These are phyloP conservation scores for Microcebus jonahi DNA, from an alignment of 2,113 vertebrate genomes.

Conservation along the genomic window DNA sequence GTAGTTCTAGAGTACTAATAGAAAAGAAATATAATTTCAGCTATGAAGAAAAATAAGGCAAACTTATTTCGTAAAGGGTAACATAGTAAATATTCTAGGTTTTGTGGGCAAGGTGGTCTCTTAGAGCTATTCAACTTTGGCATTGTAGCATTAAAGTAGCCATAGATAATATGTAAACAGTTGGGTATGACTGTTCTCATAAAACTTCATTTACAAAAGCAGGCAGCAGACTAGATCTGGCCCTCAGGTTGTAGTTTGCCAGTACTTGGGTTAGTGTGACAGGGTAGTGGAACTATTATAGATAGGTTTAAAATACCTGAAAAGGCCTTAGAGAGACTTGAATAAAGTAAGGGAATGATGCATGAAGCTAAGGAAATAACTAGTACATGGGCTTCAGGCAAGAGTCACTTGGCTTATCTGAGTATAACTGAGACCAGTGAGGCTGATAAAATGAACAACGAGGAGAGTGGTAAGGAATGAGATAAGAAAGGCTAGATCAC, in stretches of 20 bases:
- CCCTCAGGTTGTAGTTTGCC: background rate
- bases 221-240: background rate
- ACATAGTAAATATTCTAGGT: background rate
- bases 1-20: background rate
- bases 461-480: background rate
- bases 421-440: background rate
- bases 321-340: background rate
- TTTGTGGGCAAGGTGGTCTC: background rate
- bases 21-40: background rate
- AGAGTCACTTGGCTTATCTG: background rate
- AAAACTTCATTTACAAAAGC: background rate
- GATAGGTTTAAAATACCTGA: background rate
- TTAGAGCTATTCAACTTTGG: background rate
- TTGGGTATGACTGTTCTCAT: background rate
- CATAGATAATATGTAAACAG: background rate
- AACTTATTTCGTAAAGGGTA: background rate
- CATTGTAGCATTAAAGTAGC: background rate
- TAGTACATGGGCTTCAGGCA: background rate
- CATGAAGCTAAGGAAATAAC: background rate
- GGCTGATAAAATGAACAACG: background rate
- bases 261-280: background rate
- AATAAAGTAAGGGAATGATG: background rate
- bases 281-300: background rate
- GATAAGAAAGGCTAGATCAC: background rate
- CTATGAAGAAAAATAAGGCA: background rate